Percentiles rank a stretch among this genome's conserved stretches.
Conservation (phyloP, 2,888 invertebrate genomes). For the Protodeltote pygarga region DNA sequence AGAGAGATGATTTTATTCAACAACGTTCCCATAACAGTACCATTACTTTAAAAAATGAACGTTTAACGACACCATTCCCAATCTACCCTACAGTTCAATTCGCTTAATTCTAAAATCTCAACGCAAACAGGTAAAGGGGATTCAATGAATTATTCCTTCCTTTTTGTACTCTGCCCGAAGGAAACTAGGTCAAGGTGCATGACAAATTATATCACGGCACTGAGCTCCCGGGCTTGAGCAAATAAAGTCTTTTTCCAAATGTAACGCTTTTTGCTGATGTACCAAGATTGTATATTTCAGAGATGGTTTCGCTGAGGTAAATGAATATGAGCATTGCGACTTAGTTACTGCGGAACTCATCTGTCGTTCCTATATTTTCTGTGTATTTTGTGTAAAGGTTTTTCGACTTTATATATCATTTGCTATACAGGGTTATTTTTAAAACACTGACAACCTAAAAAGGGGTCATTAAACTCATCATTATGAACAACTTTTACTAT, state of each 20-base stretch:
- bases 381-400: background rate
- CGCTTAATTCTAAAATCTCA: slow-evolving; percentile 54
- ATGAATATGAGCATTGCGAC: slow-evolving; percentile 36
- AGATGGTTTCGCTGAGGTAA: slow-evolving; percentile 37
- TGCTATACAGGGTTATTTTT: too few relatives aligned
- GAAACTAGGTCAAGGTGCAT: slow-evolving; percentile 72
- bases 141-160: slow-evolving; percentile 58
- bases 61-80: slow-evolving; percentile 36
- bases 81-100: slow-evolving; percentile 41
- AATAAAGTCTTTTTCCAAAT: slow-evolving; percentile 70
- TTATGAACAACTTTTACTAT: too few relatives aligned
- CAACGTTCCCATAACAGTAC: slow-evolving; percentile 16
- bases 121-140: slow-evolving; percentile 52
- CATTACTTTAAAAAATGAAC: slow-evolving; percentile 14
- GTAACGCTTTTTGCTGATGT: slow-evolving; percentile 59
- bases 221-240: slow-evolving; percentile 60
- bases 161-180: slow-evolving; percentile 42
- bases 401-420: background rate
- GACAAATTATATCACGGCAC: slow-evolving; percentile 69
- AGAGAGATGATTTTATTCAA: slow-evolving; percentile 24
- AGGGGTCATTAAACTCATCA: too few relatives aligned
- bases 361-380: background rate
- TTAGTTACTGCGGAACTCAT: slow-evolving; percentile 1
- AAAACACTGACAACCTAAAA: too few relatives aligned
- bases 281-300: slow-evolving; percentile 47